These are phyloP conservation scores for Latheticus oryzae DNA, from an alignment of 2,888 invertebrate species.

Conservation along the genomic window DNA sequence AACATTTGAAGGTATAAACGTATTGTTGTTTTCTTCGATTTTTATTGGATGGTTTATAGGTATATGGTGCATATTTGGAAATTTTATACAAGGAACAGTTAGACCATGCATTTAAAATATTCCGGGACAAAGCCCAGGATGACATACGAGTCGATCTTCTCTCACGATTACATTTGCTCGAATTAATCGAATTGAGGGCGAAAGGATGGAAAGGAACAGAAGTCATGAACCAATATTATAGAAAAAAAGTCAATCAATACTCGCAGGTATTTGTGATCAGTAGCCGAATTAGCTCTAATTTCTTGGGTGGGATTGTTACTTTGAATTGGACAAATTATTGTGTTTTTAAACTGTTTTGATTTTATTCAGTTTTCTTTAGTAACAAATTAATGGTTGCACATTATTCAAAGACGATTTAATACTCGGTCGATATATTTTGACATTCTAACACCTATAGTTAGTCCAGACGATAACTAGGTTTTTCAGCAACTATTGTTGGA, in stretches of 20 bases:
- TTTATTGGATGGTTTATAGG: constrained; percentile 51
- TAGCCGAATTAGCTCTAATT: too few species aligned
- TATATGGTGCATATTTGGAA: constrained; percentile 83
- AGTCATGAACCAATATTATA: constrained; percentile 87
- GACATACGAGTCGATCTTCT: constrained; percentile 87
- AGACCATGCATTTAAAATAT: constrained; percentile 86
- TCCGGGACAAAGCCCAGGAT: constrained; percentile 90
- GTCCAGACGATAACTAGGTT: too few species aligned
- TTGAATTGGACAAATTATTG: too few species aligned
- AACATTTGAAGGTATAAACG: constrained; percentile 77
- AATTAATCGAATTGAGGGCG: constrained; percentile 92
- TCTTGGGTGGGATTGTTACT: too few species aligned
- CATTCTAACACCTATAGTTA: too few species aligned
- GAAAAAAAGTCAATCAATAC: constrained; percentile 67
- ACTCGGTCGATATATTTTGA: too few species aligned
- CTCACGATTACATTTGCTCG: constrained; percentile 88
- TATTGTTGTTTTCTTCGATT: not conserved
- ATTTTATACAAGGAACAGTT: constrained; percentile 85
- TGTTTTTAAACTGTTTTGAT: too few species aligned
- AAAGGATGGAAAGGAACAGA: constrained; percentile 90
- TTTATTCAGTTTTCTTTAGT: too few species aligned
- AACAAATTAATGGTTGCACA: too few species aligned
- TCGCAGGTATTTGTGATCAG: too few species aligned
- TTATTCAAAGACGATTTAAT: too few species aligned
- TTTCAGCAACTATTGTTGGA: too few species aligned